These are phyloP conservation scores for Rynchops niger DNA, from an alignment of 2,113 vertebrate species.

Conservation along the genomic window DNA sequence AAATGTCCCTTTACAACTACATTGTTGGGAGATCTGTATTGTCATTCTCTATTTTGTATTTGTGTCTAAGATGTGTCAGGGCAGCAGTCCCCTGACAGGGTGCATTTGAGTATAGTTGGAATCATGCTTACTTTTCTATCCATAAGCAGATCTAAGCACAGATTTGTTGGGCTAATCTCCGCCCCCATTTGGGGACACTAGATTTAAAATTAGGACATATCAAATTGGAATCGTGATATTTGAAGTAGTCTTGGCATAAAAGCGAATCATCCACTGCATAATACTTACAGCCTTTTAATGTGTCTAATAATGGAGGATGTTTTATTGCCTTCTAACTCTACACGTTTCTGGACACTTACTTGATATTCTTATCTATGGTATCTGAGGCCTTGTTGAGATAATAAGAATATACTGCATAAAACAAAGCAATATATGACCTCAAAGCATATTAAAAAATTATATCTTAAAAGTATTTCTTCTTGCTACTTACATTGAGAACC, in stretches of 20 bases:
- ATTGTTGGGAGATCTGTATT: neutral
- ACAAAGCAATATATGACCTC: neutral
- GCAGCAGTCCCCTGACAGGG: neutral
- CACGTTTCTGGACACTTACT: neutral
- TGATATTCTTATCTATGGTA: neutral
- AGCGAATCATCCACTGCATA: neutral
- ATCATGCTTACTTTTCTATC: neutral
- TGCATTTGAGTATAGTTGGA: neutral
- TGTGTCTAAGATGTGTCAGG: neutral
- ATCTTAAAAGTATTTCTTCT: neutral
- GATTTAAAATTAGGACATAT: neutral
- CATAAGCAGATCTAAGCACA: neutral
- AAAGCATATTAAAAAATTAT: neutral
- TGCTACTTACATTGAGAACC: neutral
- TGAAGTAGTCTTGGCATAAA: neutral
- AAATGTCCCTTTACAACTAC: neutral
- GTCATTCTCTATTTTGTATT: neutral
- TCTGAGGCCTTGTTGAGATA: neutral
- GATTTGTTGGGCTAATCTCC: conserved; percentile 1
- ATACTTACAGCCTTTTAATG: neutral
- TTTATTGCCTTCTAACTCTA: neutral
- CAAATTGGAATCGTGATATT: neutral
- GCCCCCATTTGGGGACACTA: neutral
- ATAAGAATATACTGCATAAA: neutral
- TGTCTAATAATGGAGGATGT: neutral